A percentile compares a stretch with the other conserved stretches of the same genome.
These are phyloP conservation scores for Cataglyphis rosenhaueri DNA, from an alignment of 2,888 invertebrate species.

Conservation along the genomic window DNA sequence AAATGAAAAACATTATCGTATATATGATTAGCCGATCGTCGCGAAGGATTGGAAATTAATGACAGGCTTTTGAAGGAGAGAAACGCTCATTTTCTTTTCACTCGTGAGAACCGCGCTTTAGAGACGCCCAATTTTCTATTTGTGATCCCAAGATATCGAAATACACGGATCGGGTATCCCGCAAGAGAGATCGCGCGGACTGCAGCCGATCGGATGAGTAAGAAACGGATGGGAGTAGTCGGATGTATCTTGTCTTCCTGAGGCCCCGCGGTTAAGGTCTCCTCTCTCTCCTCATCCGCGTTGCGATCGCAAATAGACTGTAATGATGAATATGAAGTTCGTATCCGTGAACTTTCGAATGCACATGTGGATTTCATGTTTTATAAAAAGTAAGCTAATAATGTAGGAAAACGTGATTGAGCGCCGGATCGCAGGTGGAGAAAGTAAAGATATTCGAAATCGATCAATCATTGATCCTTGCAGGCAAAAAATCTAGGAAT, in stretches of 20 bases:
- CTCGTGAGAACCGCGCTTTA: constrained; percentile 42
- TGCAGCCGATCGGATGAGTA: constrained; percentile 75
- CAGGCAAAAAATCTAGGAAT: background rate
- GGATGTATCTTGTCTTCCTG: constrained; percentile 39
- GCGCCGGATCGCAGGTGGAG: constrained; percentile 1
- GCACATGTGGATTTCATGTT: background rate
- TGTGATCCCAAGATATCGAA: constrained; percentile 74
- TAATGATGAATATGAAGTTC: constrained; percentile 19
- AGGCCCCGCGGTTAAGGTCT: constrained; percentile 42
- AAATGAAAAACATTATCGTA: background rate
- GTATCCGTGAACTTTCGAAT: constrained; percentile 24
- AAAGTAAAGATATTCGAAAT: constrained; percentile 32
- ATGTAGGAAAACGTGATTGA: constrained; percentile 9
- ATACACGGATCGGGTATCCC: constrained; percentile 77
- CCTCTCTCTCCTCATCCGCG: background rate
- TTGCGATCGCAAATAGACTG: constrained; percentile 15
- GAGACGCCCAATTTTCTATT: constrained; percentile 72
- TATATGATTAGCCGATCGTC: background rate
- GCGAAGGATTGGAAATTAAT: background rate
- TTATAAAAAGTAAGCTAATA: constrained; percentile 30
- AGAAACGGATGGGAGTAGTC: constrained; percentile 76
- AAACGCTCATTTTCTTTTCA: constrained; percentile 21
- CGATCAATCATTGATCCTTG: constrained; percentile 16
- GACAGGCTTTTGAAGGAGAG: background rate
- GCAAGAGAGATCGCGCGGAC: constrained; percentile 67